Evolutionary conservation across 2,888 invertebrate genomes (phyloP).

Genomic region (Cerastis leucographa): DNA sequence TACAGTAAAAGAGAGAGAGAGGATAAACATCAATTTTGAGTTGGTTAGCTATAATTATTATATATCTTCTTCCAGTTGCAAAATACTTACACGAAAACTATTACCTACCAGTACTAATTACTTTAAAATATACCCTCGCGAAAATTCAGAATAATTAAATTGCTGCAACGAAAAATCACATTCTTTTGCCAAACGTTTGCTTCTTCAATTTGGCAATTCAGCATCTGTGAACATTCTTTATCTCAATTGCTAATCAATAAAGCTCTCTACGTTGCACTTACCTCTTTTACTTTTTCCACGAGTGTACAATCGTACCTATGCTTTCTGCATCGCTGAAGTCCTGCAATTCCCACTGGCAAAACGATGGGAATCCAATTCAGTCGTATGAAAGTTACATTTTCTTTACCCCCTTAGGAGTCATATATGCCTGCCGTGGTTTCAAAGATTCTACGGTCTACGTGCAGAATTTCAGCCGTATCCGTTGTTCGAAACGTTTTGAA

Average conservation of each 20-base stretch:
- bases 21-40: not conserved
- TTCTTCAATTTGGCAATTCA: too few relatives aligned
- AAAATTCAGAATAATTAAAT: not conserved
- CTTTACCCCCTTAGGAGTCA: slow-evolving; percentile 54
- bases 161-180: not conserved
- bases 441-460: slow-evolving; percentile 36
- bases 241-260: slow-evolving; percentile 9
- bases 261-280: slow-evolving; percentile 17
- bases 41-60: not conserved
- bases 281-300: not conserved
- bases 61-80: not conserved
- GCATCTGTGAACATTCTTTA: not conserved
- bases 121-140: not conserved
- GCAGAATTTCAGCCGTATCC: slow-evolving; percentile 19
- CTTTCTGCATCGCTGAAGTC: slow-evolving; percentile 26
- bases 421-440: slow-evolving; percentile 48
- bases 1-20: not conserved
- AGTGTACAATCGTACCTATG: slow-evolving; percentile 26
- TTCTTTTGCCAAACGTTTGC: not conserved
- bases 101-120: not conserved
- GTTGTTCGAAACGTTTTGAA: slow-evolving; percentile 28
- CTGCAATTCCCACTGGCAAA: slow-evolving; percentile 30
- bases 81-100: not conserved
- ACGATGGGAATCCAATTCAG: slow-evolving; percentile 53
- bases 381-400: slow-evolving; percentile 57